Evolutionary conservation across 30 jellyfish, hydroid and myxozoan species (phyloP).

Genomic region (Aurelia sp.): DNA sequence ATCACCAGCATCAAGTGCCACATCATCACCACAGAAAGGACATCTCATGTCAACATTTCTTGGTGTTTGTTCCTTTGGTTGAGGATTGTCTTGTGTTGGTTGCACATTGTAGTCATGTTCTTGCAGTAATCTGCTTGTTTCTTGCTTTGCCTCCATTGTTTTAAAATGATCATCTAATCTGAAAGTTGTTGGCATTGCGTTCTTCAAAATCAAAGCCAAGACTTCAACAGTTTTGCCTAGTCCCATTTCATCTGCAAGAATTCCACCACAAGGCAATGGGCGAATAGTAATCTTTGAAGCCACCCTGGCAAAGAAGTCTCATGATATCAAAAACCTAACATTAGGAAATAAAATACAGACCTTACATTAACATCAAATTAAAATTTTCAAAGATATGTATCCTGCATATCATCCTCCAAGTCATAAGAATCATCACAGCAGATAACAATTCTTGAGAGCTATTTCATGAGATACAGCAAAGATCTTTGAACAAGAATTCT

Average conservation of each 20-base stretch:
- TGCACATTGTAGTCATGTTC: neutral
- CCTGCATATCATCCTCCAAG: no score
- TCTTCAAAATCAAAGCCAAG: constrained; percentile 75
- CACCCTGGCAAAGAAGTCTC: neutral
- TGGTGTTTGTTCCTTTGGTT: neutral
- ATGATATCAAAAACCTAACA: no score
- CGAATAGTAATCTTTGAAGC: constrained; percentile 8
- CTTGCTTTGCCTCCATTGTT: neutral
- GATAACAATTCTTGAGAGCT: no score
- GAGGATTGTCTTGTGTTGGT: neutral
- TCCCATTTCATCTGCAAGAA: constrained; percentile 99
- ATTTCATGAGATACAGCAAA: no score
- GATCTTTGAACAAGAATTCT: no score
- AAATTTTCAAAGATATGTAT: no score
- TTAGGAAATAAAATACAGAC: no score
- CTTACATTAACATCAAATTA: no score
- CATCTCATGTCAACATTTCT: neutral
- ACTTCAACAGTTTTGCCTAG: constrained; percentile 97
- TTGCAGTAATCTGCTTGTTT: neutral
- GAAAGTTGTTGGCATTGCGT: constrained; percentile 28
- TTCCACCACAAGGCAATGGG: constrained; percentile 97
- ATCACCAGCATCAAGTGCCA: neutral
- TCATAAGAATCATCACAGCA: no score
- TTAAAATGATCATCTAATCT: neutral
- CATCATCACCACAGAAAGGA: constrained; percentile 27